Evolutionary conservation across 1,140 invertebrate species (phyloP).

Genomic region (Bombus haemorrhoidalis): DNA sequence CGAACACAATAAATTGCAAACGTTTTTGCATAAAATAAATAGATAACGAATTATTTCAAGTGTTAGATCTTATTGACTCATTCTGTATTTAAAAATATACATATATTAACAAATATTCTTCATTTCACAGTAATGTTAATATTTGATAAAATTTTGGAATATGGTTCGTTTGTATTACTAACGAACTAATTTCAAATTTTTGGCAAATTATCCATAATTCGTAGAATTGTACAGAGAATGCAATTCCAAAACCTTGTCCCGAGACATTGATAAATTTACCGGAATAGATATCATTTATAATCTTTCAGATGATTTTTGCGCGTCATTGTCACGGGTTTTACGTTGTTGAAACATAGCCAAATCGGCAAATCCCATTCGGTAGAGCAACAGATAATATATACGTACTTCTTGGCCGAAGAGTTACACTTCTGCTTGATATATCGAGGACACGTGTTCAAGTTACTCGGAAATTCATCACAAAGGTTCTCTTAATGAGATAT

Average conservation of each 20-base stretch:
- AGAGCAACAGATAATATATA: conserved; percentile 15
- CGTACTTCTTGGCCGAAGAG: conserved; percentile 3
- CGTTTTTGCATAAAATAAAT: too few relatives aligned
- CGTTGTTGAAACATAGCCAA: conserved; percentile 75
- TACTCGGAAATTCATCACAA: not conserved
- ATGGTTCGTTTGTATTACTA: not conserved
- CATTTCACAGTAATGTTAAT: not conserved
- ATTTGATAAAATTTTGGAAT: not conserved
- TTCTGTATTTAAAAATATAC: too few relatives aligned
- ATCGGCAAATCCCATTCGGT: conserved; percentile 43
- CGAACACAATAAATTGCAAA: too few relatives aligned
- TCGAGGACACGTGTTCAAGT: conserved; percentile 11
- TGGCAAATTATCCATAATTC: not conserved
- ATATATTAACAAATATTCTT: not conserved
- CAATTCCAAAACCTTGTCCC: not conserved
- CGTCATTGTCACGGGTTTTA: conserved; percentile 63
- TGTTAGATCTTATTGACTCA: too few relatives aligned
- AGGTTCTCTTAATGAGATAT: not conserved
- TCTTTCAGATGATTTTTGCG: conserved; percentile 44
- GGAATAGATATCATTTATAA: conserved; percentile 34
- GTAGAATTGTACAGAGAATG: not conserved
- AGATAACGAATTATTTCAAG: too few relatives aligned
- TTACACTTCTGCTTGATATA: conserved; percentile 32
- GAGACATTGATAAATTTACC: not conserved
- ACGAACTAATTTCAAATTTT: not conserved